phyloP scores from a whole-genome alignment of 2,888 invertebrate genomes.

The Netelia fuscicornis region DNA sequence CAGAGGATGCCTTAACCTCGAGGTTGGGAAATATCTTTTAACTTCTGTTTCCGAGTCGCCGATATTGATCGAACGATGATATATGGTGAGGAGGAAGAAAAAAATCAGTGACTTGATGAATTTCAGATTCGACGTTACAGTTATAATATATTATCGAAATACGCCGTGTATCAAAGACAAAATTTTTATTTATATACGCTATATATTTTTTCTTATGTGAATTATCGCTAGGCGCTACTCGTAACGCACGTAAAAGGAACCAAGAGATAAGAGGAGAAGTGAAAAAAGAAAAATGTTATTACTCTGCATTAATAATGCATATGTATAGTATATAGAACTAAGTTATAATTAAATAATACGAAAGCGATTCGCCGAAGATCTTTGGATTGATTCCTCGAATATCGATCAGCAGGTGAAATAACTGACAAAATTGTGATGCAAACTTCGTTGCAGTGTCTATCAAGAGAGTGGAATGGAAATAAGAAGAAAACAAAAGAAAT shows the following conservation, averaged over 20 bases:
- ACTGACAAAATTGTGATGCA: background rate
- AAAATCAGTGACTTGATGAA: slow-evolving; percentile 13
- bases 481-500: background rate
- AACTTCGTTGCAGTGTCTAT: background rate
- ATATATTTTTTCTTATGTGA: background rate
- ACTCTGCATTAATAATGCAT: background rate
- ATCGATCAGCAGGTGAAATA: background rate
- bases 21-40: background rate
- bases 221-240: background rate
- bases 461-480: background rate
- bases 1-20: background rate
- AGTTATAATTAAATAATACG: slow-evolving; percentile 15
- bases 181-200: slow-evolving; percentile 1
- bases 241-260: background rate
- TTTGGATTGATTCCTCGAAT: slow-evolving; percentile 6
- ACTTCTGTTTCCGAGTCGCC: slow-evolving; percentile 1
- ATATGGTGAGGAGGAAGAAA: slow-evolving; percentile 11
- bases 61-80: slow-evolving; percentile 31
- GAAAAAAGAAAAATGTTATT: background rate
- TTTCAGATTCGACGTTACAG: slow-evolving; percentile 28
- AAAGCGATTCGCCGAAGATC: slow-evolving; percentile 16
- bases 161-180: background rate
- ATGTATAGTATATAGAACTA: background rate
- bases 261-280: background rate
- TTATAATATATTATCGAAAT: slow-evolving; percentile 38